A percentile compares a stretch with the other conserved stretches of the same genome.
phyloP scores from a whole-genome alignment of 2,797 vertebrate genomes.

The Phaenicophaeus curvirostris region DNA sequence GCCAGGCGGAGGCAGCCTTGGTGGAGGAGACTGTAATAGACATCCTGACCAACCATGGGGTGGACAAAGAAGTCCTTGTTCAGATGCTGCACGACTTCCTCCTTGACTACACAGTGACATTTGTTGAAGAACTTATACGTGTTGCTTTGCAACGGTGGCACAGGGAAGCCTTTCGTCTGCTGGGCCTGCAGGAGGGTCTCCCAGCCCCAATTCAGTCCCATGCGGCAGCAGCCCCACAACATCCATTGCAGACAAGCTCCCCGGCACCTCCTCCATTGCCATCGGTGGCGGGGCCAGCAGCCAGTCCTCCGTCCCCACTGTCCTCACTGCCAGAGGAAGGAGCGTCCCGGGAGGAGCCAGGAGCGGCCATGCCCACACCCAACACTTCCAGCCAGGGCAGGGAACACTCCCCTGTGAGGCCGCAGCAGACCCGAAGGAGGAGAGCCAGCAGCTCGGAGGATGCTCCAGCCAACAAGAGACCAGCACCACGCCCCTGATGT shows the following conservation, averaged over 20 bases:
- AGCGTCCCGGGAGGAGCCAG: not conserved
- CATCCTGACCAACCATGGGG: not conserved
- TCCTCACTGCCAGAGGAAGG: not conserved
- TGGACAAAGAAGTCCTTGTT: not conserved
- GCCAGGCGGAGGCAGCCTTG: not conserved
- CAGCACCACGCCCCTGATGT: accelerated
- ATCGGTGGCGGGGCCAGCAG: accelerated
- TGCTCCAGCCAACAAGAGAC: not conserved
- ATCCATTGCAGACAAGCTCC: accelerated
- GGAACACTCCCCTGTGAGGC: accelerated
- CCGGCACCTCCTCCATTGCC: accelerated
- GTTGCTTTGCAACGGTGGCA: accelerated
- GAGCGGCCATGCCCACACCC: accelerated
- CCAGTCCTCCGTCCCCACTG: accelerated
- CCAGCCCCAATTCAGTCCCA: accelerated
- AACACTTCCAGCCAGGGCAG: accelerated
- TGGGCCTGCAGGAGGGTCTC: too few species aligned
- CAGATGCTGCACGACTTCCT: not conserved
- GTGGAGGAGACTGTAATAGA: not conserved
- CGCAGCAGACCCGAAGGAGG: accelerated
- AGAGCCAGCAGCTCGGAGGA: accelerated
- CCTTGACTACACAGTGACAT: accelerated
- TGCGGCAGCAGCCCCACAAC: not conserved
- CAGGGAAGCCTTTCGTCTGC: too few species aligned
- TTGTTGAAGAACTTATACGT: not conserved